Evolutionary conservation across 2,113 vertebrate genomes (phyloP), one percentile per base, ranked within the genome.

Genomic region (Larimichthys polyactis): DNA sequence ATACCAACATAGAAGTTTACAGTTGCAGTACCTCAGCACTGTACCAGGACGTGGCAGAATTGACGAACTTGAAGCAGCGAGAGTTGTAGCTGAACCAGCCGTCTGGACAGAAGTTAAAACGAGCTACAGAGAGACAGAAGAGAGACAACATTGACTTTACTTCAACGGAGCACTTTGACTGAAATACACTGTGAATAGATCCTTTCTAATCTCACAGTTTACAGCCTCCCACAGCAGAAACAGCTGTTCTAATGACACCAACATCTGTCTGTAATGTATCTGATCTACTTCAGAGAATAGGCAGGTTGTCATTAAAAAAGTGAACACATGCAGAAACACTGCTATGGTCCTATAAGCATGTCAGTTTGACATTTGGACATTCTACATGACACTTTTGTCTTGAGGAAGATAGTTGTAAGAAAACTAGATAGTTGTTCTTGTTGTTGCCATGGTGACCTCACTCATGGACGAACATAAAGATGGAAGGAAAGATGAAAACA

Each of bases 11-110:
- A 36, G 32, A 63, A 46, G 36, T 32, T 17, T 12, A 22, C 11
- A 22, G 55, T 22, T 9, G 63, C 24, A 32, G 40, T 75, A 84
- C 76, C 76, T 80, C 22, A 71, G 82, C 82, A 3, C 0, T 65
- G 44, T 19, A 71, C 82, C 82, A 84, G 29, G 4, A 17, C 71
- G 15, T 52, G 43, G 52, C 0, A 5, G n/a, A 4, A 5, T 4
- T 65, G 59, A 44, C 1, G 22, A 65, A 59, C 0, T 4, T 0
- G 59, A 22, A 79, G 59, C 82, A 84, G 57, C 43, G 71, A 49
- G 54, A 51, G 58, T 19, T 32, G 0, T 65, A 16, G 11, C n/a
- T 5, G n/a, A 9, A 16, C 82, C 82, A 84, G 11, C 43, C 76
- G 0, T 4, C 1, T 48, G 77, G 71, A 54, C 82, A 84, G 22